These are phyloP conservation scores for Nematostella vectensis DNA, from an alignment of 92 coral and sea anemone species.

Conservation along the genomic window DNA sequence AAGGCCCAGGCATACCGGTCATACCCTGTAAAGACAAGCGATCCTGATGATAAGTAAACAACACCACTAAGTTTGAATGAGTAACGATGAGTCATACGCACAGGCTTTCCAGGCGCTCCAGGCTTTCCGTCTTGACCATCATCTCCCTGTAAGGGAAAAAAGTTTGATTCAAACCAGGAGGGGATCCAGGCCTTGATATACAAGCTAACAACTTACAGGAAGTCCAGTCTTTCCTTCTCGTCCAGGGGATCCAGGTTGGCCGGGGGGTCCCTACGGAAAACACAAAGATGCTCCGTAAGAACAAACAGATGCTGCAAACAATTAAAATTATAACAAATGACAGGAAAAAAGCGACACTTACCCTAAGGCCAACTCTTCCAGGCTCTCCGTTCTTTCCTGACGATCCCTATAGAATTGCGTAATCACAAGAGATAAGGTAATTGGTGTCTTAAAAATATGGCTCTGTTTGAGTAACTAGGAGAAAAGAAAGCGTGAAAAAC, in stretches of 20 bases:
- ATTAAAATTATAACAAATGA: too few species aligned
- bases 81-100: conserved; percentile 7
- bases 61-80: too few species aligned
- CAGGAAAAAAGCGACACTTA: too few species aligned
- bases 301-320: too few species aligned
- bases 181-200: background rate
- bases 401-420: conserved; percentile 21
- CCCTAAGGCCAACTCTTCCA: conserved; percentile 46
- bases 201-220: conserved; percentile 10
- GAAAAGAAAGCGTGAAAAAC: background rate
- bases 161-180: background rate
- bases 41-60: too few species aligned
- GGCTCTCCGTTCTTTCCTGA: conserved; percentile 54
- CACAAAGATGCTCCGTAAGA: too few species aligned
- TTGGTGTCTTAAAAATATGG: too few species aligned
- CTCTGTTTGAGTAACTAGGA: too few species aligned
- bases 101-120: conserved; percentile 31
- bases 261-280: conserved; percentile 36
- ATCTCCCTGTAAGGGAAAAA: conserved; percentile 23
- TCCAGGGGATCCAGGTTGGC: conserved; percentile 44
- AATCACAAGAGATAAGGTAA: background rate
- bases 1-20: conserved; percentile 34
- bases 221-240: conserved; percentile 42
- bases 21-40: conserved; percentile 22
- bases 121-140: conserved; percentile 30